Evolutionary conservation across 2,113 vertebrate genomes (phyloP).

Genomic region (Podilymbus podiceps): DNA sequence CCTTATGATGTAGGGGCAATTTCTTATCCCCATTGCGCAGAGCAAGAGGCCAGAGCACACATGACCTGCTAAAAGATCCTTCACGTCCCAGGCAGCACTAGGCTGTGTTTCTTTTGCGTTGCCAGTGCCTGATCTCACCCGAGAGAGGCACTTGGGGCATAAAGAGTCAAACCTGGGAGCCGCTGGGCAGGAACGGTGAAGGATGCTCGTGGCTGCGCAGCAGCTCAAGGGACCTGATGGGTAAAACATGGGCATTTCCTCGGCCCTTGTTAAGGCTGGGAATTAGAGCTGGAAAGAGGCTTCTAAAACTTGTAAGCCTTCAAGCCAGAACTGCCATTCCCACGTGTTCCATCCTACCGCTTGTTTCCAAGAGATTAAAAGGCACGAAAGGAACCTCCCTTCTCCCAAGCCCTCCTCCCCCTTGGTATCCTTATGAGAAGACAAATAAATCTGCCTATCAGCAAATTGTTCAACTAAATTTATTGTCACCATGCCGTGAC

Average conservation of each 20-base stretch:
- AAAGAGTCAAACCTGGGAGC: background rate
- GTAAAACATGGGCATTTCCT: background rate
- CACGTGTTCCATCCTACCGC: background rate
- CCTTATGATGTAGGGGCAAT: background rate
- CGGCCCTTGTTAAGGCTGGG: background rate
- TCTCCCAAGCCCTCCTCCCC: background rate
- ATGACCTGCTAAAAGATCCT: background rate
- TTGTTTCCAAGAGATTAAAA: background rate
- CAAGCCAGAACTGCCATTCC: background rate
- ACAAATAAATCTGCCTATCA: slow-evolving; percentile 46
- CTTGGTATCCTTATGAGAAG: background rate
- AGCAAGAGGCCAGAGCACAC: background rate
- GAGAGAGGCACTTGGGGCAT: background rate
- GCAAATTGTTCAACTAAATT: slow-evolving; percentile 14
- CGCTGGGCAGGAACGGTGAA: background rate
- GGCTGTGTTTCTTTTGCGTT: background rate
- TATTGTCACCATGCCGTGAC: slow-evolving; percentile 4
- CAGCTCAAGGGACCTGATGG: background rate
- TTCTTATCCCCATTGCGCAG: background rate
- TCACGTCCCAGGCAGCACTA: background rate
- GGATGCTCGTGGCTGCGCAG: background rate
- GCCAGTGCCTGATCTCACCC: background rate
- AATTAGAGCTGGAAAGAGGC: background rate
- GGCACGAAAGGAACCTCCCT: background rate
- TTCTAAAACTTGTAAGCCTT: background rate